Conservation (phyloP, 2,888 invertebrate genomes). For the Pelosia muscerda region DNA sequence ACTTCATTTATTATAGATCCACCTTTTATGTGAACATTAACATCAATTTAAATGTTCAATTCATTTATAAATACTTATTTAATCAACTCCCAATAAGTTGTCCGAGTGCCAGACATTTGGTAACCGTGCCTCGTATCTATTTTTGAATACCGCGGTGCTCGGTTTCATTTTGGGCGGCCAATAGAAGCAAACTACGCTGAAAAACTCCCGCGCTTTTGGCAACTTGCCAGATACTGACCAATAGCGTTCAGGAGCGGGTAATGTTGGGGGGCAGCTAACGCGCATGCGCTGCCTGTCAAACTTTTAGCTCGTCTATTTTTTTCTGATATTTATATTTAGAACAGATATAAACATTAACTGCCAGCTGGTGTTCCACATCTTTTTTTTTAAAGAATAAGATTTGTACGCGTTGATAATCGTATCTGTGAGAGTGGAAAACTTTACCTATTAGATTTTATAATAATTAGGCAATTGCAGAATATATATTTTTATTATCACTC, state of each 20-base stretch:
- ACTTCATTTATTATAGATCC: not conserved
- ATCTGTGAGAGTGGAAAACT: not conserved
- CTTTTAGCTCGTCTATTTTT: slow-evolving; percentile 50
- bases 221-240: slow-evolving; percentile 76
- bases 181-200: slow-evolving; percentile 68
- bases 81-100: slow-evolving; percentile 31
- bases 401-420: not conserved
- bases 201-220: slow-evolving; percentile 83
- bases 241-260: slow-evolving; percentile 70
- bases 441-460: not conserved
- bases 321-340: slow-evolving; percentile 66
- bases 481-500: not conserved
- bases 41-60: slow-evolving; percentile 11
- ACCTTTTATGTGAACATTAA: not conserved
- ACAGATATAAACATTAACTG: slow-evolving; percentile 43
- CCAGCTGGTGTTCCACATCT: slow-evolving; percentile 49
- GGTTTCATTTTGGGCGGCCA: slow-evolving; percentile 78
- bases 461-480: not conserved
- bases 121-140: slow-evolving; percentile 75
- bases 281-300: slow-evolving; percentile 65
- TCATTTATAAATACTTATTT: slow-evolving; percentile 37
- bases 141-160: slow-evolving; percentile 86
- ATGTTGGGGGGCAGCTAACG: slow-evolving; percentile 67
- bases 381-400: slow-evolving; percentile 18
- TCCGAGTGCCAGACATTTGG: slow-evolving; percentile 58